Conservation (phyloP, 2,888 invertebrate species). For the Chelonus formosanus region DNA sequence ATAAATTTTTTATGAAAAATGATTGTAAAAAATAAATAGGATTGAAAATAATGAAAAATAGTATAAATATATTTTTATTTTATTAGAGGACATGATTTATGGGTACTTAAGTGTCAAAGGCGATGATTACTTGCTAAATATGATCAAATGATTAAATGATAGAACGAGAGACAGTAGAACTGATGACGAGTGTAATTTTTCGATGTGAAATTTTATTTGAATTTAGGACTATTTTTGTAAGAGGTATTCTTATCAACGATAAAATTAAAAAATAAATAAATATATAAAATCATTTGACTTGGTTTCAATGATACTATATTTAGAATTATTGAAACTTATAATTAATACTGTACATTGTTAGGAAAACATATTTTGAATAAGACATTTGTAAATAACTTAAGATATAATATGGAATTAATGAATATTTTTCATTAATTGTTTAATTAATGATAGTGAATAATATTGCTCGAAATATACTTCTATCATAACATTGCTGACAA, state of each 20-base stretch:
- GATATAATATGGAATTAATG: conserved; percentile 24
- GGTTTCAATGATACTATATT: conserved; percentile 1
- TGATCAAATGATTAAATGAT: conserved; percentile 6
- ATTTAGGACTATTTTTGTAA: conserved; percentile 52
- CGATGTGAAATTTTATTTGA: conserved; percentile 33
- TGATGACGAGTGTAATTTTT: conserved; percentile 24
- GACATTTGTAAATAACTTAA: conserved; percentile 52
- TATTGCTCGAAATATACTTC: too few species aligned
- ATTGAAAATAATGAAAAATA: conserved; percentile 2
- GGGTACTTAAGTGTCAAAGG: conserved; percentile 21
- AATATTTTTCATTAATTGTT: background rate
- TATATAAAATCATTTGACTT: conserved; percentile 3
- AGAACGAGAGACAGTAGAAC: conserved; percentile 17
- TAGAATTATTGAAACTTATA: conserved; percentile 13
- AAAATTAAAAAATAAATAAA: background rate
- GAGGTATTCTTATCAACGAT: conserved; percentile 36
- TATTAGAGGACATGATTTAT: conserved; percentile 1
- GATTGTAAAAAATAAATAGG: conserved; percentile 5
- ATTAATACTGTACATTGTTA: conserved; percentile 41
- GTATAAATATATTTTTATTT: conserved; percentile 7
- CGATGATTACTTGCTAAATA: conserved; percentile 1
- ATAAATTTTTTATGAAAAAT: background rate
- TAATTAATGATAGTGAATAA: background rate
- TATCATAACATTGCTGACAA: too few species aligned
- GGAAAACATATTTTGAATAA: conserved; percentile 54